Evolutionary conservation across 1,140 invertebrate species (phyloP), one percentile per base, ranked within the genome.

Genomic region (Wiebesia pumilae): DNA sequence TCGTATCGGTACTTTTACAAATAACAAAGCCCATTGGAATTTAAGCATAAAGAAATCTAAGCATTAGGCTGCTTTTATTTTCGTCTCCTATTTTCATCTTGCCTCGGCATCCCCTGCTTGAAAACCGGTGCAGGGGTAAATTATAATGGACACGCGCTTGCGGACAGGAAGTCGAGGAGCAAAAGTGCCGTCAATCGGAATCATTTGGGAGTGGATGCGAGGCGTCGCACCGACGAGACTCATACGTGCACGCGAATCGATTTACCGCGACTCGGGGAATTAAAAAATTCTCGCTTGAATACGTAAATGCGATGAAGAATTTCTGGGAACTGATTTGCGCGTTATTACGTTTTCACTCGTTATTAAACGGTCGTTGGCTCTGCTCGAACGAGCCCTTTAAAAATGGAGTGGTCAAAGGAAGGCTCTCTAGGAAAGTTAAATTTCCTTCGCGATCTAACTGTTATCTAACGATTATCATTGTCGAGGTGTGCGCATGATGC

Each of bases 151-250:
- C 51, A 24, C 27, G 54, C 10, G 24, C 54, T 51, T 51, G 30
- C n/a, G 33, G n/a, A 10, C 71, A 73, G 82, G 82, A 84, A 84
- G 54, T 84, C 33, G 54, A 83, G 54, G 83, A 79, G 83, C 58
- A 84, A 78, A 71, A 71, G 77, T 81, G 77, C 62, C 77, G 84
- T 71, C 84, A 81, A 85, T 85, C 84, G 81, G 51, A 80, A 81
- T 71, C 43, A 79, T 79, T 78, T 9, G 73, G 54, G 83, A 62
- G 51, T 38, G 47, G 71, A 65, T 58, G 33, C 24, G 77, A 51
- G 19, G 62, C 82, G 54, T 65, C 73, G 51, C 58, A n/a, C 9
- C 51, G 1, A 3, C 14, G 78, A 40, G 10, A 30, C 47, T 24
- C 43, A 27, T 27, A 78, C 27, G 27, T 47, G 69, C 21, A 58